Base-by-base conservation (phyloP, 1,140 invertebrate genomes). In the Bombyx mandarina region DNA sequence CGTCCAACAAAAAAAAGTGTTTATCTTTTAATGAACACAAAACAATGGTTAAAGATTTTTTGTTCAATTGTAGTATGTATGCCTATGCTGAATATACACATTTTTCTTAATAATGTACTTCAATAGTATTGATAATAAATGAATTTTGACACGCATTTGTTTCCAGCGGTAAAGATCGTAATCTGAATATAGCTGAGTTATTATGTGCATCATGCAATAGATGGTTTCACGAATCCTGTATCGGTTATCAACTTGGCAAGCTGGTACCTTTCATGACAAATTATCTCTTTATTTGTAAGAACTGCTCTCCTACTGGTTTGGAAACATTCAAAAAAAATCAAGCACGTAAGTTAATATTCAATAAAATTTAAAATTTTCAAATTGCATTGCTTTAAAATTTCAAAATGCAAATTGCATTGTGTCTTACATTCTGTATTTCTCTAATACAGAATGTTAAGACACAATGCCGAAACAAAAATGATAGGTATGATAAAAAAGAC, bases 281-380 rank as follows among this genome's bases (percentile, higher is more conserved):
- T 82, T 99, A 99, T 85, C 90, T 97, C 60, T 99, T 99, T 82
- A 91, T 96, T 58, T 99, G 98, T 81, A 98, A 98, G 86, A 97
- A 96, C 67, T 99, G 98, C 83, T 98, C 96, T 53, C 91, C 93
- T n/a, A 96, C 93, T 52, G 95, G 95, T 5, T 79, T 96, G 43
- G 96, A 98, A 81, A 95, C 91, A 67, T 97, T 97, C 76, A 95
- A 94, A 70, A 96, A 97, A 76, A 95, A 92, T 75, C 95, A 96
- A 92, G 94, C 96, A 46, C 94, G 97, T 98, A 91, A 93, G 95
- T 77, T 65, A 6, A 9, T 35, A 35, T 6, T 54, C 8, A 54
- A 8, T 48, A 9, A 45, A 47, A 8, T 10, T 58, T 52, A 49
- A 43, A 8, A 42, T 10, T 44, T 9, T 18, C 12, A 18, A 18